A percentile compares a stretch with the other conserved stretches of the same genome.
phyloP scores from a whole-genome alignment of 2,113 vertebrate species.

The Corynorhinus townsendii region DNA sequence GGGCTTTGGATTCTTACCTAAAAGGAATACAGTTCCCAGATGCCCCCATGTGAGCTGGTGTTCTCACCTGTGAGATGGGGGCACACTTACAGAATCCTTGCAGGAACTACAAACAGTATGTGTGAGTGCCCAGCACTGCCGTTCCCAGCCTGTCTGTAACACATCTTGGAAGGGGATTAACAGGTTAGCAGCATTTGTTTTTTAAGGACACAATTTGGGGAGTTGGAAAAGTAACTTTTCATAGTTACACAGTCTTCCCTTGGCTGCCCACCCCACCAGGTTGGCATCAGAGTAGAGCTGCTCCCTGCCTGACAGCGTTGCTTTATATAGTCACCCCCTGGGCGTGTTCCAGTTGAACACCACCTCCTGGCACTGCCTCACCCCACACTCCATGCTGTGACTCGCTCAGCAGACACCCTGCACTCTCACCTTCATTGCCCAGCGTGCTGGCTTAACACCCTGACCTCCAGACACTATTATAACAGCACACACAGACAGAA shows the following conservation, averaged over 20 bases:
- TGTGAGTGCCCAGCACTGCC: background rate
- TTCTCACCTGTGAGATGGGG: background rate
- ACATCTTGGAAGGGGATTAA: background rate
- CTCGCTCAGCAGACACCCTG: accelerated
- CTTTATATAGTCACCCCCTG: background rate
- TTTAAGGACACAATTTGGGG: background rate
- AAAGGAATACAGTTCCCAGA: background rate
- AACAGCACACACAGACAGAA: background rate
- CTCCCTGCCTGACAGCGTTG: background rate
- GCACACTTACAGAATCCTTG: background rate
- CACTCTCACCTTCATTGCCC: accelerated
- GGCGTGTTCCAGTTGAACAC: background rate
- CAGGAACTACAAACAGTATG: background rate
- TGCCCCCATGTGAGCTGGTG: background rate
- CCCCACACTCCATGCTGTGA: accelerated
- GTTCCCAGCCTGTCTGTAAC: background rate
- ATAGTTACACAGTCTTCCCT: background rate
- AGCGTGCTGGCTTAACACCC: background rate
- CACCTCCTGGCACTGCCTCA: background rate
- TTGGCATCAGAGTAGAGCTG: background rate
- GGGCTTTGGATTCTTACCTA: background rate
- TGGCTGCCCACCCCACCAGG: background rate
- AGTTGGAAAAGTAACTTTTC: background rate
- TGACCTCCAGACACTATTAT: background rate
- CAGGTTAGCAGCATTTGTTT: background rate